Percentiles rank a stretch among this genome's conserved stretches.
These are phyloP conservation scores for Drosophila quadrilineata DNA, from an alignment of 1,140 invertebrate species.

Conservation along the genomic window DNA sequence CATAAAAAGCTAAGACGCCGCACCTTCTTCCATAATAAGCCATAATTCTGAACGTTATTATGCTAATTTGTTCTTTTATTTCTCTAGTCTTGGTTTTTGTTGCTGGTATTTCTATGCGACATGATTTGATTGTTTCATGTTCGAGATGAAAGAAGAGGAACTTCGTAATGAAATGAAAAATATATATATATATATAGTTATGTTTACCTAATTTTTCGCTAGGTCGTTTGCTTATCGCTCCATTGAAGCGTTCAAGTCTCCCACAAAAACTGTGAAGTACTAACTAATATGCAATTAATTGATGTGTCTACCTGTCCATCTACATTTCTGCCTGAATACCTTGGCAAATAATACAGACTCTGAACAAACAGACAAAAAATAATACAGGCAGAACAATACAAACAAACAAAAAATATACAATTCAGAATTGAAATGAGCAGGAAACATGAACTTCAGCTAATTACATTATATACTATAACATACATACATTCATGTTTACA, in stretches of 20 bases:
- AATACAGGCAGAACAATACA: neutral
- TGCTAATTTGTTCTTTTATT: constrained; percentile 36
- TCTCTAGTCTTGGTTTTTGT: constrained; percentile 3
- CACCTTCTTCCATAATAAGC: constrained; percentile 33
- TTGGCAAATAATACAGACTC: neutral
- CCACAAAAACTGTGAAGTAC: constrained; percentile 17
- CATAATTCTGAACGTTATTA: constrained; percentile 42
- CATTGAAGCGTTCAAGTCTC: constrained; percentile 49
- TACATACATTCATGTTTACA: too few relatives aligned
- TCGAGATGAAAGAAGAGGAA: constrained; percentile 19
- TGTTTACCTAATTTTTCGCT: constrained; percentile 45
- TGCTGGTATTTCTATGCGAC: constrained; percentile 58
- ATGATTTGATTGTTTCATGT: constrained; percentile 20
- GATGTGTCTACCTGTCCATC: constrained; percentile 21
- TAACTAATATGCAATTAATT: constrained; percentile 75
- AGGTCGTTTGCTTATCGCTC: constrained; percentile 41
- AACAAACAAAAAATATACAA: too few relatives aligned
- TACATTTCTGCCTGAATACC: neutral
- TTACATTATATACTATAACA: too few relatives aligned
- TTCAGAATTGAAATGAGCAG: too few relatives aligned
- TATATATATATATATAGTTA: too few relatives aligned
- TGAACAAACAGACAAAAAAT: neutral
- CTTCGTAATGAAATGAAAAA: neutral
- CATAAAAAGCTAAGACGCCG: constrained; percentile 29
- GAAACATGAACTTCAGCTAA: constrained; percentile 57